A percentile compares a stretch with the other conserved stretches of the same genome.
These are phyloP conservation scores for Antheraea mylitta DNA, from an alignment of 1,140 invertebrate species.

Conservation along the genomic window DNA sequence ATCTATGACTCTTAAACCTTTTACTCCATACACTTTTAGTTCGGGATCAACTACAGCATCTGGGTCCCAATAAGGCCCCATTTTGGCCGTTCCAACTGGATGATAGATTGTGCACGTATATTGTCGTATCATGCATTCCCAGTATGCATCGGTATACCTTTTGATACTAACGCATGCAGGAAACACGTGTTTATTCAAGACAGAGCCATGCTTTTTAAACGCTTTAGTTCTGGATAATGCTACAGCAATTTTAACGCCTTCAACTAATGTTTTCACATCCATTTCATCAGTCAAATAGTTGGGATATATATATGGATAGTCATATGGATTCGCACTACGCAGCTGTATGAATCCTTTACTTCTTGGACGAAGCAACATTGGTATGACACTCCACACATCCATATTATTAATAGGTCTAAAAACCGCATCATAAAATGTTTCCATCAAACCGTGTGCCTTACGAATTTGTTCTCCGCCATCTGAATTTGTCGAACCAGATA, in stretches of 20 bases:
- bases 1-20: conserved; percentile 90
- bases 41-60: conserved; percentile 93
- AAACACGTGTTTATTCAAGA: conserved; percentile 83
- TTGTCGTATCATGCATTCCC: conserved; percentile 90
- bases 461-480: conserved; percentile 91
- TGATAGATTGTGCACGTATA: conserved; percentile 92
- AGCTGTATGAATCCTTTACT: conserved; percentile 90
- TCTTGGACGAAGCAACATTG: conserved; percentile 89
- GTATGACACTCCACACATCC: conserved; percentile 92
- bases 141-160: conserved; percentile 86
- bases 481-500: conserved; percentile 93
- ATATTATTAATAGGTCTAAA: conserved; percentile 87
- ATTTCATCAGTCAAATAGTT: conserved; percentile 92
- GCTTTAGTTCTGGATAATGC: conserved; percentile 85
- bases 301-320: conserved; percentile 95
- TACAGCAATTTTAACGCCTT: conserved; percentile 90
- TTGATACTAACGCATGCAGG: conserved; percentile 85
- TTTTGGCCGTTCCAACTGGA: conserved; percentile 94
- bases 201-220: conserved; percentile 82
- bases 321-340: conserved; percentile 90
- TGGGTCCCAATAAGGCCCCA: conserved; percentile 92
- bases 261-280: conserved; percentile 89
- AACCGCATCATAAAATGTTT: conserved; percentile 86
- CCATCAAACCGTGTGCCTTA: conserved; percentile 88
- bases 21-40: conserved; percentile 88